These are phyloP conservation scores for Epinephelus fuscoguttatus DNA, from an alignment of 2,113 vertebrate species.

Conservation along the genomic window DNA sequence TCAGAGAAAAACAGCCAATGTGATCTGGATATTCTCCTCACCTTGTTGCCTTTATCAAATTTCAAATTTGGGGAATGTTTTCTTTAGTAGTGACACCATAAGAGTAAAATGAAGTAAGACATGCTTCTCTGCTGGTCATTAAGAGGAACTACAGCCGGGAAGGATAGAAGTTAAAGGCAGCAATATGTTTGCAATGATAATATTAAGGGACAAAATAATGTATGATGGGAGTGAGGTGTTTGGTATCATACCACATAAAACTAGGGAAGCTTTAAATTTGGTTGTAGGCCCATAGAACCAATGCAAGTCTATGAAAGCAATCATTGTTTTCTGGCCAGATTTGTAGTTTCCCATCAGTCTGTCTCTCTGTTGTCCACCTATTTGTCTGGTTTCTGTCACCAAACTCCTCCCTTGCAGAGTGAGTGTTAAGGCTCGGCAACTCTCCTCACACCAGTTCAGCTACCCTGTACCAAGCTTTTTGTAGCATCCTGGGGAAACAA, in stretches of 20 bases:
- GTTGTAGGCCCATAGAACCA: neutral
- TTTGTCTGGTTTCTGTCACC: conserved; percentile 31
- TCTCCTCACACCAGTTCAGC: conserved; percentile 65
- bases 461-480: conserved; percentile 74
- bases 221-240: neutral
- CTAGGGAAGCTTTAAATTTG: neutral
- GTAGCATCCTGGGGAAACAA: conserved; percentile 76
- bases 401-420: conserved; percentile 57
- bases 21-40: neutral
- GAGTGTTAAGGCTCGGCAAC: conserved; percentile 54
- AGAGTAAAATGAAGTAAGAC: conserved; percentile 15
- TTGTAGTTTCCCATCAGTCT: conserved; percentile 22
- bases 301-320: no score
- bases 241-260: neutral
- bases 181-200: neutral
- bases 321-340: neutral
- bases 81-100: neutral
- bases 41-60: neutral
- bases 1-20: neutral
- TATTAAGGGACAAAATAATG: neutral
- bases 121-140: conserved; percentile 18
- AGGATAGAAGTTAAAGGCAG: neutral
- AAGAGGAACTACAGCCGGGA: conserved; percentile 3
- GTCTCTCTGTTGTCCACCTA: conserved; percentile 24
- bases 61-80: neutral